Percentiles rank a stretch among this genome's conserved stretches.
Evolutionary conservation across 2,888 invertebrate species (phyloP).

Genomic region (Aphrophora alni): DNA sequence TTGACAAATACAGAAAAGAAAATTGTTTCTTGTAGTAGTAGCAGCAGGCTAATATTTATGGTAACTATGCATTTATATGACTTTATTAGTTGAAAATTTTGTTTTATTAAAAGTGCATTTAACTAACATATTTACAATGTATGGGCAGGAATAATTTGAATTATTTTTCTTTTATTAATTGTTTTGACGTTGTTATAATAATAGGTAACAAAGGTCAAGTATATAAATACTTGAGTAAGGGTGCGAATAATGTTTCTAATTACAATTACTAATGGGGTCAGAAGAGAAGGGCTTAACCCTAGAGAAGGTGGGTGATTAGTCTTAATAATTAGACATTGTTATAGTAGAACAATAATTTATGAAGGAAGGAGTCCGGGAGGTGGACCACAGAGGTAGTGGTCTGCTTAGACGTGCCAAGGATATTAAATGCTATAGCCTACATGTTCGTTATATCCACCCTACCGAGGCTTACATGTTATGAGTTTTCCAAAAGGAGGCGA

Average conservation of each 20-base stretch:
- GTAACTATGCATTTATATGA: too few relatives aligned
- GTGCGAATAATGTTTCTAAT: not conserved
- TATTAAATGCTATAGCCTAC: conserved; percentile 36
- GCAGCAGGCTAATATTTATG: too few relatives aligned
- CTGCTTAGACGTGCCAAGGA: conserved; percentile 36
- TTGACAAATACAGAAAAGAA: too few relatives aligned
- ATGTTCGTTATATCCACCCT: conserved; percentile 31
- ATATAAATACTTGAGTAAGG: not conserved
- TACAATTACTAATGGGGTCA: not conserved
- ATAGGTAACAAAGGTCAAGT: not conserved
- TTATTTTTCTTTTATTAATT: too few relatives aligned
- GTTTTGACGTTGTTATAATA: too few relatives aligned
- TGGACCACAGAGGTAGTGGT: conserved; percentile 26
- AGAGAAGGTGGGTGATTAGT: conserved; percentile 33
- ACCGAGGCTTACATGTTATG: conserved; percentile 53
- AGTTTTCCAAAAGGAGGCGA: conserved; percentile 56
- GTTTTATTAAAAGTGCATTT: too few relatives aligned
- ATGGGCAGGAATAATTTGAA: too few relatives aligned
- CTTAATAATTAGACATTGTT: conserved; percentile 43
- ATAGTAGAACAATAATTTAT: conserved; percentile 40
- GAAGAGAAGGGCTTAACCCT: not conserved
- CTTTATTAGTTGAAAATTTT: too few relatives aligned
- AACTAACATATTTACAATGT: too few relatives aligned
- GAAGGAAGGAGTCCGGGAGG: conserved; percentile 20
- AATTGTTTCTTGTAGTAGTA: too few relatives aligned